A percentile compares a stretch with the other conserved stretches of the same genome.
These are phyloP conservation scores for Clepsis dumicolana DNA, from an alignment of 2,888 invertebrate genomes.

Conservation along the genomic window DNA sequence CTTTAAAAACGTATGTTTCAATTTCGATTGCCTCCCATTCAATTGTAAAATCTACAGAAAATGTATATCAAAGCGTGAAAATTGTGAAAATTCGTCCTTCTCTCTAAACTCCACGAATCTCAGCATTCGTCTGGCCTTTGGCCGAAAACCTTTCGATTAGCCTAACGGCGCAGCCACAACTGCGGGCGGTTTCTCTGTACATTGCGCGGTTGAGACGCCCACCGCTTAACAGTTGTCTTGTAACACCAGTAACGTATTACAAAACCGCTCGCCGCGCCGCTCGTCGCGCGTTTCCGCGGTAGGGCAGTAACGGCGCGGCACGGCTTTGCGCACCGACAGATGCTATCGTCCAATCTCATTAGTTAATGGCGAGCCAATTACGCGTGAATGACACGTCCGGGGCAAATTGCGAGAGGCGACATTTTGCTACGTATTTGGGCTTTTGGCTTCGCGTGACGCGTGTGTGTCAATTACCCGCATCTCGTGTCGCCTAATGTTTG, in stretches of 20 bases:
- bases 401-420: conserved; percentile 63
- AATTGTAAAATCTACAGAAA: neutral
- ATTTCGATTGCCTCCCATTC: neutral
- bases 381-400: conserved; percentile 81
- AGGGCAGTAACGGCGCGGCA: conserved; percentile 58
- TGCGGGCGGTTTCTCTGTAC: too few species aligned
- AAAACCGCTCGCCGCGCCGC: too few species aligned
- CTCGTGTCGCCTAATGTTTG: conserved; percentile 34
- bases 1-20: neutral
- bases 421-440: conserved; percentile 47
- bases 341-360: conserved; percentile 68
- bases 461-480: conserved; percentile 40
- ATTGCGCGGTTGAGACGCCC: too few species aligned
- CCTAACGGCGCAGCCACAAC: conserved; percentile 58
- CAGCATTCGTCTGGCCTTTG: conserved; percentile 53
- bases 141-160: conserved; percentile 57
- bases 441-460: conserved; percentile 40
- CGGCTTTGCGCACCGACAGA: conserved; percentile 68
- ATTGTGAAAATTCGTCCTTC: neutral
- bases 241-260: too few species aligned
- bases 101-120: conserved; percentile 25
- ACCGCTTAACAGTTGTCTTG: too few species aligned
- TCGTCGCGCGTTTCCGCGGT: too few species aligned
- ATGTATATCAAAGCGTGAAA: neutral
- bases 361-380: conserved; percentile 80